Base-by-base conservation (phyloP, 2,113 vertebrate species). In the Pygoscelis antarcticus region DNA sequence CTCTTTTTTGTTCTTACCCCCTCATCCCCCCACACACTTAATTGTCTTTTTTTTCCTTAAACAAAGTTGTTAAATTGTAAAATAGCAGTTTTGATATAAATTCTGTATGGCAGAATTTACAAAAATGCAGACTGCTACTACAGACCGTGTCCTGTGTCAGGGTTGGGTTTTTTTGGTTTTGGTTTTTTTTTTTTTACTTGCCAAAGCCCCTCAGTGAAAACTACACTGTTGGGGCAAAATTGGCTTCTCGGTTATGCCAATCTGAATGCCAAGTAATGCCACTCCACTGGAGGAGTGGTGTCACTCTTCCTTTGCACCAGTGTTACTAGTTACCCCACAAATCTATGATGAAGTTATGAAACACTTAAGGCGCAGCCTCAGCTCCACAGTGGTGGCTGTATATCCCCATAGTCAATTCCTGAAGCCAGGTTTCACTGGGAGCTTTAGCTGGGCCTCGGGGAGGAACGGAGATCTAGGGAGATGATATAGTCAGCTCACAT, bases 31-130 rank as follows among this genome's bases (percentile, higher is more conserved):
- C 32, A 40, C 65, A 7, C 40, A 51, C 7, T 42, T 49, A 81
- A 82, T 66, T 83, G 8, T 70, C 21, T 94, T 87, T 96, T 94
- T 91, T 93, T 87, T 90, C 40, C 18, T 85, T 80, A 94, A 95
- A 97, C 90, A 96, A 97, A 93, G 97, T 95, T 96, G 92, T 95
- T 92, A 97, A 96, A 96, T 65, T 95, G 83, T 97, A 97, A 97
- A 97, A 97, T 86, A 97, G 90, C 96, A 96, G 96, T 98, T 98
- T 97, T 82, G 16, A 83, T 98, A 98, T 34, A 98, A 98, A 98
- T 94, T 96, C 85, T 85, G 76, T 97, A 91, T 23, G 78, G 46
- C 87, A 95, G 83, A 95, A 97, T 95, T 97, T 97, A 98, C 40
- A 96, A 97, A 98, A 97, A 90, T 47, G 46, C 52, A 89, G 85